Evolutionary conservation across 2,888 invertebrate genomes (phyloP), one percentile per base, ranked within the genome.

Genomic region (Platerodrilus igneus): DNA sequence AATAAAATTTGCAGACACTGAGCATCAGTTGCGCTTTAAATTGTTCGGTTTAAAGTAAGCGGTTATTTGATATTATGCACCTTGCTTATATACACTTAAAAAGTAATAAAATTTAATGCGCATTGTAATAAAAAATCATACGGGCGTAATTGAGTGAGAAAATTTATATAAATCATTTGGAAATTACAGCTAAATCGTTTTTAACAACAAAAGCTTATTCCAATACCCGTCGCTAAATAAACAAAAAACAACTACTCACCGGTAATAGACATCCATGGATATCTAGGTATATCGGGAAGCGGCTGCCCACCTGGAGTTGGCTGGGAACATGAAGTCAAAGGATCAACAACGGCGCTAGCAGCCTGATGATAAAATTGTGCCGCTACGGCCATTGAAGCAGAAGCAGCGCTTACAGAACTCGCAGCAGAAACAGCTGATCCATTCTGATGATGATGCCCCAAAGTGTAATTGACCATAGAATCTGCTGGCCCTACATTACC

Each of bases 201-300:
- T 13, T 15, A 10, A 14, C 21, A 8, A 28, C 15, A 19, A 19
- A 5, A 17, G 4, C 2, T 13, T n/a, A n/a, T n/a, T n/a, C n/a
- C n/a, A n/a, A n/a, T n/a, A n/a, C n/a, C n/a, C n/a, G n/a, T n/a
- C n/a, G n/a, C n/a, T n/a, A n/a, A n/a, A n/a, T n/a, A n/a, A 23
- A 13, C 14, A 8, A 25, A 10, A 11, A 5, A 17, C 18, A 19
- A 29, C 7, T 17, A 75, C 78, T 83, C 78, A 91, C 92, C 92
- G 77, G 92, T 91, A 71, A 92, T 89, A 64, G 91, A 88, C 91
- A 93, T 92, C 92, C 92, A 93, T 30, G 92, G 92, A 70, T 93
- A 92, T 64, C 92, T 81, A 38, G 92, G 91, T 67, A 92, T 86
- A 72, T 92, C 92, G 31, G 89, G 88, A 65, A 92, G 83, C 41